Base-by-base conservation (phyloP, 2,797 vertebrate species). In the Mus minutoides region DNA sequence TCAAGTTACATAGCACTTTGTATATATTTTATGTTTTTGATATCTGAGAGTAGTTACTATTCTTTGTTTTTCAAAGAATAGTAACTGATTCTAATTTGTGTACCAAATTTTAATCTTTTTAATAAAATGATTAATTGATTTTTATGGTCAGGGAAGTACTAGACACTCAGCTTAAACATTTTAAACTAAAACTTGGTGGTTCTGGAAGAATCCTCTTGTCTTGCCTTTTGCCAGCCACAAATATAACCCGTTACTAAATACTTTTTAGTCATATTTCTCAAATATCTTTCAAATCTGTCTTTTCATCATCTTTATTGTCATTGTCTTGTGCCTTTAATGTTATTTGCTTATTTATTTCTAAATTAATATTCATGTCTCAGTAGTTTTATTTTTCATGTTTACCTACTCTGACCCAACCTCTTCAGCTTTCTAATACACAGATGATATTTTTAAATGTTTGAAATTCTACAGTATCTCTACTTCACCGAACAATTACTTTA, bases 21-120 rank as follows among this genome's bases (percentile, higher is more conserved):
- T 89, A n/a, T 86, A n/a, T 54, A 64, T n/a, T 86, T 78, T 69
- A 6, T 77, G 82, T 87, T 87, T 94, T 86, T 86, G 73, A 96
- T 76, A 76, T 49, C 62, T 29, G 77, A 3, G 40, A 8, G 29
- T 56, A 49, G 31, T 82, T 90, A 69, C 58, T 71, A 71, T 56
- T 86, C 40, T 89, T 76, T 86, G 43, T 83, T 89, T 29, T 86
- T 9, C 7, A 90, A 64, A 52, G 26, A 58, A 4, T 17, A 64
- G 54, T 16, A 76, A 49, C 75, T 85, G 85, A 52, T 96, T 88
- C 91, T 43, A 93, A 49, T 92, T 86, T 54, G 69, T 69, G 64
- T 77, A 60, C 73, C n/a, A 89, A 71, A 43, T 89, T 83, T 93
- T 94, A 88, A 88, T 88, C n/a, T 75, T 96, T 54, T 43, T 19